Evolutionary conservation across 2,113 vertebrate genomes (phyloP), one percentile per base, ranked within the genome.

Genomic region (Procavia capensis): DNA sequence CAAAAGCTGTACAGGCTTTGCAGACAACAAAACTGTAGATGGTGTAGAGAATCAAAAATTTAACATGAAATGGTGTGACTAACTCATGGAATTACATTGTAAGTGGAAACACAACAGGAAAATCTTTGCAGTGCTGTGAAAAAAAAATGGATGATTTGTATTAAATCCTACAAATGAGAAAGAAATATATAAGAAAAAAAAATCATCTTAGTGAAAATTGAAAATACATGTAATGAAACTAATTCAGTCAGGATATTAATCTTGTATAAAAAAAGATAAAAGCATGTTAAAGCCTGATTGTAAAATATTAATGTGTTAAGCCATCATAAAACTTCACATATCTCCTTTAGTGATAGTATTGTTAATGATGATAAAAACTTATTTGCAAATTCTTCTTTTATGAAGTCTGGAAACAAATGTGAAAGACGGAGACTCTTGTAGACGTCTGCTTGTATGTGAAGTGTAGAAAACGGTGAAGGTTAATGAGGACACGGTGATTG

Each of bases 271-370:
- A 96, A 97, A 97, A 95, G 57, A 95, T 95, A 97, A 98, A 98
- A 94, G 7, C 36, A 79, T 95, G 66, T 95, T 98, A 97, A 97
- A 96, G 25, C 11, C 95, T 96, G 94, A 97, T 96, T 97, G 91
- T 97, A 97, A 98, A 98, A 97, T 97, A 98, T 94, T 97, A 96
- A 98, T 97, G 80, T 96, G 45, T 61, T 97, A 97, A 98, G 93
- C 22, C 36, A 94, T 97, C 31, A 96, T 96, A 97, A 98, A 98
- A 97, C n/a, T 96, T 98, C 97, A 96, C 81, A 97, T 96, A 96
- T 92, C 89, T n/a, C 92, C 75, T 96, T 97, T 97, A 85, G 70
- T 74, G 66, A 97, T 96, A 98, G 88, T 13, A 91, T 96, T 98
- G 94, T 95, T 95, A 97, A 98, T 85, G 54, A 91, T 93, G 88